A percentile compares a stretch with the other conserved stretches of the same genome.
These are phyloP conservation scores for Lateolabrax maculatus DNA, from an alignment of 2,797 vertebrate species.

Conservation along the genomic window DNA sequence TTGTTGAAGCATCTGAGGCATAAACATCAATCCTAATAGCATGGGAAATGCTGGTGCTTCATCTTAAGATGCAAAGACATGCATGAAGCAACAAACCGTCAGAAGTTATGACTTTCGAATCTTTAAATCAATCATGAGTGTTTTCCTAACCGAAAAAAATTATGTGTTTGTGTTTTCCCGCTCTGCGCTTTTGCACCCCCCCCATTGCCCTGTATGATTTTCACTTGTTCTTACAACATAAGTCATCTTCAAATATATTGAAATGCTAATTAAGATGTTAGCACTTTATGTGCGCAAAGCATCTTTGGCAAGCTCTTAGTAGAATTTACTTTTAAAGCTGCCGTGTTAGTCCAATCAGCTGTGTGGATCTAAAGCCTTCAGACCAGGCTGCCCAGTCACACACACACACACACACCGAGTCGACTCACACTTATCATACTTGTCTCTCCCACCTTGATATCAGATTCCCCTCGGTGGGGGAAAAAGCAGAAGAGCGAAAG, in stretches of 20 bases:
- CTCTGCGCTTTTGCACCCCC: slow-evolving; percentile 24
- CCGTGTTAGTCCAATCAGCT: slow-evolving; percentile 40
- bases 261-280: slow-evolving; percentile 65
- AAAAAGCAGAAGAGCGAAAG: slow-evolving; percentile 39
- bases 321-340: slow-evolving; percentile 45
- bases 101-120: slow-evolving; percentile 72
- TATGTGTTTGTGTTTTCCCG: slow-evolving; percentile 54
- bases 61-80: slow-evolving; percentile 66
- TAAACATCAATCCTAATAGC: slow-evolving; percentile 79
- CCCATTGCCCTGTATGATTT: slow-evolving; percentile 58
- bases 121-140: slow-evolving; percentile 69
- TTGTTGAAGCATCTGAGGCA: slow-evolving; percentile 78
- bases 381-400: slow-evolving; percentile 38
- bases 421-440: slow-evolving; percentile 52
- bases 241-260: slow-evolving; percentile 58
- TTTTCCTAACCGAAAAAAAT: slow-evolving; percentile 64
- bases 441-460: slow-evolving; percentile 64
- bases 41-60: slow-evolving; percentile 65
- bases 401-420: slow-evolving; percentile 7
- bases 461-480: slow-evolving; percentile 35
- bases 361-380: slow-evolving; percentile 30
- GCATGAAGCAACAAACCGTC: slow-evolving; percentile 67
- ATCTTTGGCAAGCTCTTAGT: slow-evolving; percentile 35
- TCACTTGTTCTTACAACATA: slow-evolving; percentile 52
- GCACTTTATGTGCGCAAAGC: slow-evolving; percentile 30